Evolutionary conservation across 1,140 invertebrate species (phyloP).

Genomic region (Drosophila lacteicornis): DNA sequence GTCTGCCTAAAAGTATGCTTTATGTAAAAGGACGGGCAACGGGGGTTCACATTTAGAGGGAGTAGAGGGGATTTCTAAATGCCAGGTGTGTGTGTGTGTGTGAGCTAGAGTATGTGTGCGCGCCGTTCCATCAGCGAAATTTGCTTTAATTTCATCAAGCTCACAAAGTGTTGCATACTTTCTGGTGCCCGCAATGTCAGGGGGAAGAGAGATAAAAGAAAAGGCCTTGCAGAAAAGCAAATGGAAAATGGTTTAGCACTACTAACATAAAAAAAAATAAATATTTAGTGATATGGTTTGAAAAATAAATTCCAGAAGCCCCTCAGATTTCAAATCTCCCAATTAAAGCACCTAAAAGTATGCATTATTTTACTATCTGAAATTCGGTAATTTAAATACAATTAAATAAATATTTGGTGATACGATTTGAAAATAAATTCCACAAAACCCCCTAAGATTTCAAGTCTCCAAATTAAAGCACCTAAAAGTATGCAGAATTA

Average conservation of each 20-base stretch:
- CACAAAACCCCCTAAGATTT: too few relatives aligned
- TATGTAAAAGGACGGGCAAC: constrained; percentile 28
- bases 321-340: not conserved
- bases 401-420: too few relatives aligned
- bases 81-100: constrained; percentile 17
- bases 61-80: constrained; percentile 1
- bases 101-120: not conserved
- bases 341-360: not conserved
- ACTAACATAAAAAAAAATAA: not conserved
- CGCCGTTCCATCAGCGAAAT: constrained; percentile 24
- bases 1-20: constrained; percentile 78
- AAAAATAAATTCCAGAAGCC: not conserved
- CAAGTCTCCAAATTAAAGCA: too few relatives aligned
- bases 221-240: not conserved
- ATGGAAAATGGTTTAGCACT: not conserved
- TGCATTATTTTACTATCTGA: not conserved
- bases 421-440: too few relatives aligned
- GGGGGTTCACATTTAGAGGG: not conserved
- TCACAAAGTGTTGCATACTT: constrained; percentile 33
- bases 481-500: not conserved
- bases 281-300: too few relatives aligned
- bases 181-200: not conserved
- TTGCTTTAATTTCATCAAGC: constrained; percentile 48
- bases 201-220: not conserved
- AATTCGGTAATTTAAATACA: too few relatives aligned